Conservation (phyloP, 2,797 vertebrate species). For the Malurus splendens region DNA sequence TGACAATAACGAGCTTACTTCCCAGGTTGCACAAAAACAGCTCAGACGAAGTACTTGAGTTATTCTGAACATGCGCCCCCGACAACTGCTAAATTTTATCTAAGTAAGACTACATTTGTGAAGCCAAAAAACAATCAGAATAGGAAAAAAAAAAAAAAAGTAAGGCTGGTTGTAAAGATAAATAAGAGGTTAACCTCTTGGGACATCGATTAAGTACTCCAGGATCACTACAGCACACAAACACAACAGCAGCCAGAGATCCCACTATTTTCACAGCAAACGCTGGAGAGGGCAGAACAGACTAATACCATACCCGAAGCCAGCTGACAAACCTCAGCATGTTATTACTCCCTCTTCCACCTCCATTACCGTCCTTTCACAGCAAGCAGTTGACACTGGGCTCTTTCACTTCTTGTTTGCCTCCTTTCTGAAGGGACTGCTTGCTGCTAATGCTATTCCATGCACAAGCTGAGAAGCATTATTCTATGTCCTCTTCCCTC, state of each 20-base stretch:
- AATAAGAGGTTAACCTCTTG: background rate
- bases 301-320: background rate
- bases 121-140: background rate
- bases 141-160: background rate
- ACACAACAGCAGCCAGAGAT: background rate
- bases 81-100: background rate
- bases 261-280: background rate
- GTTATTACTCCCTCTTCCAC: background rate
- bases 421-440: background rate
- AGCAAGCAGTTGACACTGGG: constrained; percentile 1
- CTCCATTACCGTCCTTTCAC: background rate
- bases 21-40: background rate
- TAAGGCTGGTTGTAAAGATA: background rate
- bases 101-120: background rate
- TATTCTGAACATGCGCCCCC: background rate
- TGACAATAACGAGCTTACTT: background rate
- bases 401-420: constrained; percentile 2
- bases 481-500: constrained; percentile 9
- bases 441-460: constrained; percentile 23
- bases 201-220: background rate
- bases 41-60: background rate
- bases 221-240: background rate
- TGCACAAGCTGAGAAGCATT: constrained; percentile 27
- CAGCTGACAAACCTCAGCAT: constrained; percentile 10
- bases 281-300: background rate